Conservation (phyloP, 2,888 invertebrate species). For the Belgica antarctica region DNA sequence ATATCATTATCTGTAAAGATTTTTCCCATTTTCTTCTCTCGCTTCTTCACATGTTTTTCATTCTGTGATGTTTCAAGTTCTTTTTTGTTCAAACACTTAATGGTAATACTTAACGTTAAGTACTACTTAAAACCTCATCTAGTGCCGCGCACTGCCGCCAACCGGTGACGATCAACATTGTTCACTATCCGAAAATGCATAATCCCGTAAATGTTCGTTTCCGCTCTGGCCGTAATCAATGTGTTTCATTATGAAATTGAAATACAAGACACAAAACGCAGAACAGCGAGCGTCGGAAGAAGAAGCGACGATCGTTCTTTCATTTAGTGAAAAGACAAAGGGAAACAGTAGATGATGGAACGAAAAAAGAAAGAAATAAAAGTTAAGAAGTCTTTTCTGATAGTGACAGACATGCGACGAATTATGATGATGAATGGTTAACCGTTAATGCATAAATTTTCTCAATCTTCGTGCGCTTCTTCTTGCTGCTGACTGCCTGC, state of each 20-base stretch:
- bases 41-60: not conserved
- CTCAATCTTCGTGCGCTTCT: constrained; percentile 6
- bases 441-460: constrained; percentile 39
- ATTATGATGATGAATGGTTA: constrained; percentile 41
- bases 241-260: constrained; percentile 22
- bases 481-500: too few relatives aligned
- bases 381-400: constrained; percentile 25
- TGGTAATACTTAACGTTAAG: constrained; percentile 34
- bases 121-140: constrained; percentile 36
- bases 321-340: constrained; percentile 10
- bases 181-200: constrained; percentile 38
- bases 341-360: constrained; percentile 20
- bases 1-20: constrained; percentile 38
- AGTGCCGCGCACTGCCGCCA: constrained; percentile 25
- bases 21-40: constrained; percentile 14
- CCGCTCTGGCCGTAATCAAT: constrained; percentile 26
- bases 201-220: constrained; percentile 23
- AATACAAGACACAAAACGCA: too few relatives aligned
- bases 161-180: constrained; percentile 18
- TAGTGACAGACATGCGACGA: constrained; percentile 42
- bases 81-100: constrained; percentile 33
- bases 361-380: constrained; percentile 1
- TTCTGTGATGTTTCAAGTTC: constrained; percentile 9
- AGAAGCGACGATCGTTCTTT: too few relatives aligned
- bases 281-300: too few relatives aligned